A percentile compares a stretch with the other conserved stretches of the same genome.
Conservation (phyloP, 2,797 vertebrate species). For the Eulemur mongoz region DNA sequence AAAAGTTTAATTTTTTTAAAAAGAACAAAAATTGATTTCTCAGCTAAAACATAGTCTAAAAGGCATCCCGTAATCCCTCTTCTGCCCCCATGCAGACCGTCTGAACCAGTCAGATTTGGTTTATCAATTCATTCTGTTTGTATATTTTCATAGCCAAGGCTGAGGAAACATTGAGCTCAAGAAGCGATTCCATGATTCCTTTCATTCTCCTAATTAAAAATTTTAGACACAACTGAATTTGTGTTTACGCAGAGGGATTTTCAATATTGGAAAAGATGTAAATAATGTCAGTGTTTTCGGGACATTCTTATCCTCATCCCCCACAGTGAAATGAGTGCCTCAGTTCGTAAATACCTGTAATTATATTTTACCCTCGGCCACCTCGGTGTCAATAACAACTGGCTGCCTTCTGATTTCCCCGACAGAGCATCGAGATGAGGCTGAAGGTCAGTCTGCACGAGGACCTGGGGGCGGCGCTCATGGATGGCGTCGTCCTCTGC, state of each 20-base stretch:
- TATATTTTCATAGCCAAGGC: neutral
- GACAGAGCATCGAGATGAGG: conserved; percentile 91
- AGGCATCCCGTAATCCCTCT: neutral
- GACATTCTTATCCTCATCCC: neutral
- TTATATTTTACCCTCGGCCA: neutral
- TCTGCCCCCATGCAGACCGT: neutral
- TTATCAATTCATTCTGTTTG: neutral
- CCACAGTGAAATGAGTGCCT: neutral
- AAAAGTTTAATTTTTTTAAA: neutral
- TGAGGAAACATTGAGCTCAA: neutral
- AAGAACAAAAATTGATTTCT: neutral
- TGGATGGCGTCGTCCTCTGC: conserved; percentile 97
- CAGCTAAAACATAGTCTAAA: neutral
- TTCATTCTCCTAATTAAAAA: neutral
- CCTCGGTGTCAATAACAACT: neutral
- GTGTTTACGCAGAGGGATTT: neutral
- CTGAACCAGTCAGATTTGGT: neutral
- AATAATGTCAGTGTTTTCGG: neutral
- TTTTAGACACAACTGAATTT: neutral
- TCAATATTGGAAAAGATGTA: neutral
- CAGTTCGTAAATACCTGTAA: neutral
- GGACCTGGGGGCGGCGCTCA: conserved; percentile 94
- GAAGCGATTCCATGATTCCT: neutral
- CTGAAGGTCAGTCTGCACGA: conserved; percentile 94
- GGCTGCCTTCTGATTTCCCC: neutral